These are phyloP conservation scores for Ptilonorhynchus violaceus DNA, from an alignment of 2,113 vertebrate species.

Conservation along the genomic window DNA sequence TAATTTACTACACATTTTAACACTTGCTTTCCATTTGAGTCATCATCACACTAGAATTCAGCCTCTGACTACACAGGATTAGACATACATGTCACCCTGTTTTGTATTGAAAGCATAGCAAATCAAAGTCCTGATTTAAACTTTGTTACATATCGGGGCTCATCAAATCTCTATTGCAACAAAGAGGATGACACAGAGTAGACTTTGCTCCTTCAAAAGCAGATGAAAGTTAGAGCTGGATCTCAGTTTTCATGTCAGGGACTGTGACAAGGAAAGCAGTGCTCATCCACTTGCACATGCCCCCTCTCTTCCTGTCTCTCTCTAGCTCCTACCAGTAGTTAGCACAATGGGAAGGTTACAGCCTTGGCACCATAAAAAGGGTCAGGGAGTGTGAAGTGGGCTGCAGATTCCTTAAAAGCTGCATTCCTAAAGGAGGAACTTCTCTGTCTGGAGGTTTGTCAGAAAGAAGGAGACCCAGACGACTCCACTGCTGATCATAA, in stretches of 20 bases:
- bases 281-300: neutral
- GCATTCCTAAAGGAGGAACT: neutral
- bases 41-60: neutral
- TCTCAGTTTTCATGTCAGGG: neutral
- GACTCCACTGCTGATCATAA: neutral
- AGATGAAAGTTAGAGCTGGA: neutral
- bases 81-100: neutral
- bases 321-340: neutral
- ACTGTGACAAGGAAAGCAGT: neutral
- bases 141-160: neutral
- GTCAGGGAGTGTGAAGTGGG: slow-evolving; percentile 7
- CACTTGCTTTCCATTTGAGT: neutral
- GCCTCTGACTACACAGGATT: neutral
- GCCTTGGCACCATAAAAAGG: neutral
- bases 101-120: neutral
- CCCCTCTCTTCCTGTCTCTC: neutral
- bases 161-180: neutral
- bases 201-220: neutral
- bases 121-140: neutral
- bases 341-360: slow-evolving; percentile 13
- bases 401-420: neutral
- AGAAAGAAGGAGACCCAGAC: neutral
- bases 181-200: neutral
- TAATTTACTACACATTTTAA: neutral
- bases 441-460: neutral